phyloP scores from a whole-genome alignment of 2,797 vertebrate species.

The Enoplosus armatus region DNA sequence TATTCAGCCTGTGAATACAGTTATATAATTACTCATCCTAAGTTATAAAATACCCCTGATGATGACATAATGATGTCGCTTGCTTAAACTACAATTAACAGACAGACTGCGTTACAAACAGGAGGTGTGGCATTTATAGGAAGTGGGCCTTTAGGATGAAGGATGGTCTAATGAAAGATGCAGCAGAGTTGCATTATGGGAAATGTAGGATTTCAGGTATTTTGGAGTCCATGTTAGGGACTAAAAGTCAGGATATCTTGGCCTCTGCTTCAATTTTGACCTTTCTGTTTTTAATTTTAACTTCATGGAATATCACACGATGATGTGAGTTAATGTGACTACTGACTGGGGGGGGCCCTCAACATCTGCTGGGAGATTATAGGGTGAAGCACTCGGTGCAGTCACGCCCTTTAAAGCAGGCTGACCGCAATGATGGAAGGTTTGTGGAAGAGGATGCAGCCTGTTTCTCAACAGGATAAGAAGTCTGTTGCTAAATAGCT shows the following conservation, averaged over 20 bases:
- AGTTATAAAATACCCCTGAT: background rate
- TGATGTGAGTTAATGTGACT: constrained; percentile 17
- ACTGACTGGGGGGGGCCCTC: constrained; percentile 34
- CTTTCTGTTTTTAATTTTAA: background rate
- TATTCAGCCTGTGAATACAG: background rate
- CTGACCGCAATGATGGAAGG: constrained; percentile 24
- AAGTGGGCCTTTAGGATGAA: background rate
- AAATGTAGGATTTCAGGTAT: background rate
- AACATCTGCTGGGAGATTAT: constrained; percentile 46
- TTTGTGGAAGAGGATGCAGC: constrained; percentile 1
- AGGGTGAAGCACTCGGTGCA: constrained; percentile 15
- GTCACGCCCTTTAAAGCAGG: constrained; percentile 25
- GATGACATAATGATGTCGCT: background rate
- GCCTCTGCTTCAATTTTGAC: background rate
- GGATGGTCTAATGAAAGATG: background rate
- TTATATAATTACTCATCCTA: background rate
- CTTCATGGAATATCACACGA: background rate
- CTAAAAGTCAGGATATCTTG: background rate
- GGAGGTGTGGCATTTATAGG: background rate
- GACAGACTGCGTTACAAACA: no score
- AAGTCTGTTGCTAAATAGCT: constrained; percentile 15
- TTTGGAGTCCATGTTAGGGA: background rate
- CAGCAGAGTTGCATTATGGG: background rate
- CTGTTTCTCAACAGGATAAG: constrained; percentile 41
- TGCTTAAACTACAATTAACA: background rate